Conservation (phyloP, 2,113 vertebrate species). For the Syngnathoides biaculeatus region DNA sequence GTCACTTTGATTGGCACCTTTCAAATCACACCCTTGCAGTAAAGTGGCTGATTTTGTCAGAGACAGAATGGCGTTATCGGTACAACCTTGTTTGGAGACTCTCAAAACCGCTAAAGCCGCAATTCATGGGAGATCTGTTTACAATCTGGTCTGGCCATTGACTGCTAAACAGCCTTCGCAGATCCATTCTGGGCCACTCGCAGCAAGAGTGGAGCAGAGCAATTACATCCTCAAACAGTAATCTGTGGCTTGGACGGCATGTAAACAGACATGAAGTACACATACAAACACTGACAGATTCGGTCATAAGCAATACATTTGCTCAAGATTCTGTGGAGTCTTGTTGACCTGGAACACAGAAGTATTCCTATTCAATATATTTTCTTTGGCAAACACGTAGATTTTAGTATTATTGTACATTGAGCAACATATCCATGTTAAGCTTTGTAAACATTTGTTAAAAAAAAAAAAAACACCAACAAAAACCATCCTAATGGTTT, state of each 20-base stretch:
- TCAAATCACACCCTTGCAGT: slow-evolving; percentile 77
- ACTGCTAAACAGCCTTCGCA: slow-evolving; percentile 75
- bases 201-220: slow-evolving; percentile 72
- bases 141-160: slow-evolving; percentile 76
- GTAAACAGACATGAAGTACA: slow-evolving; percentile 69
- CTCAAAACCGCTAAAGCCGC: slow-evolving; percentile 77
- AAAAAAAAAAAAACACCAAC: not conserved
- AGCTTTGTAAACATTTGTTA: slow-evolving; percentile 8
- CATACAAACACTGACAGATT: slow-evolving; percentile 63
- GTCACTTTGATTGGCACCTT: slow-evolving; percentile 77
- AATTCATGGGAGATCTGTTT: slow-evolving; percentile 82
- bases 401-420: slow-evolving; percentile 3
- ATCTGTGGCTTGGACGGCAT: slow-evolving; percentile 65
- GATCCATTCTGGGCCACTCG: slow-evolving; percentile 71
- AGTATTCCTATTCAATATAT: slow-evolving; percentile 1
- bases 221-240: slow-evolving; percentile 78
- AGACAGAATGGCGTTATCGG: slow-evolving; percentile 74
- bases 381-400: not conserved
- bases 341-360: slow-evolving; percentile 40
- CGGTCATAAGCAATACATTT: slow-evolving; percentile 64
- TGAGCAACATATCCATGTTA: not conserved
- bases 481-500: not conserved
- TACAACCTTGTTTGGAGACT: slow-evolving; percentile 79
- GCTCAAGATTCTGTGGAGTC: slow-evolving; percentile 59
- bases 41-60: slow-evolving; percentile 79